Base-by-base conservation (phyloP, 2,797 vertebrate species). In the Squalus acanthias region DNA sequence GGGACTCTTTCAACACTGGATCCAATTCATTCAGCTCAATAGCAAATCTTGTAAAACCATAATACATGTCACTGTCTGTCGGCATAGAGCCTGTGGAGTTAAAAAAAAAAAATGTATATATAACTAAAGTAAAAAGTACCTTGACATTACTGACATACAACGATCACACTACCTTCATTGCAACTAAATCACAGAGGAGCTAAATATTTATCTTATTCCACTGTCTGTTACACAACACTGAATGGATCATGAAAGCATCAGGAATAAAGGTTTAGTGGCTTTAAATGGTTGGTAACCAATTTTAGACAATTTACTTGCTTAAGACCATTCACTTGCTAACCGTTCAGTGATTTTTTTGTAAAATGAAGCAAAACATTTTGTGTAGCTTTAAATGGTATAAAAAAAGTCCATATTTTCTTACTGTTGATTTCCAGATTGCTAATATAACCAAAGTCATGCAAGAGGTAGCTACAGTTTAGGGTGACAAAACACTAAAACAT, bases 31-130 rank as follows among this genome's bases (percentile, higher is more conserved):
- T 99, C 96, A 99, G 98, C 97, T 99, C 99, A 97, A 99, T 98
- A 96, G 99, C 99, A 97, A 99, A 99, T 97, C 99, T 98, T 1
- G 99, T 99, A 98, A 99, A 99, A 97, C 99, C 99, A 3, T 99
- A 99, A 97, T 99, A 99, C 94, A 98, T 98, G 97, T 99, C 99
- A 85, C 99, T 99, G 97, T 99, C 99, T 96, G 99, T 99, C 96
- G 99, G 99, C 99, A 99, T 99, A 96, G 99, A 99, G 96, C 99
- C 99, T 99, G 96, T 4, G 15, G n/a, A 96, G 22, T 63, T 94
- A 7, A 60, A 82, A 69, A 76, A 76, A 57, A 57, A 95, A 96
- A 70, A n/a, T 33, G 74, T 20, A 65, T 0, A 69, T 65, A 13
- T 65, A 65, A 70, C 15, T 22, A 93, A 69, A 94, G 24, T 94